Conservation (phyloP, 2,888 invertebrate species). For the Dascillus cervinus region DNA sequence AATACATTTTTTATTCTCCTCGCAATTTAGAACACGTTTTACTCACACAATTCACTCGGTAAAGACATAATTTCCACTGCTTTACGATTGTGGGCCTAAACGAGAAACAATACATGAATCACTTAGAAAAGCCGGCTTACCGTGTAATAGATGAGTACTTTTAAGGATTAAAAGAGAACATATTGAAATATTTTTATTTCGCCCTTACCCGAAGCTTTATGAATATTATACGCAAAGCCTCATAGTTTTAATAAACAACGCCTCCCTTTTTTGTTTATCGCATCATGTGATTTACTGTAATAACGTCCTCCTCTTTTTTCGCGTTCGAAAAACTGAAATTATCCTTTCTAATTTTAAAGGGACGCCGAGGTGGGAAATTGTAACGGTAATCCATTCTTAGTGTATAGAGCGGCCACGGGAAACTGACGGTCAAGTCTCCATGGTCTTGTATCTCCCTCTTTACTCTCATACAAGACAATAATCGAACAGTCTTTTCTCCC, state of each 20-base stretch:
- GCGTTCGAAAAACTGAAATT: too few relatives aligned
- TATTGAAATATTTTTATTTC: conserved; percentile 44
- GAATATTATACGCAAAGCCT: conserved; percentile 33
- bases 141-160: conserved; percentile 42
- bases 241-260: conserved; percentile 31
- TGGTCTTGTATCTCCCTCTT: conserved; percentile 28
- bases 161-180: conserved; percentile 42
- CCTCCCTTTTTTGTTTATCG: too few relatives aligned
- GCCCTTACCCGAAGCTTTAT: conserved; percentile 26
- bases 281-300: too few relatives aligned
- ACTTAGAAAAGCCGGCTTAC: conserved; percentile 27
- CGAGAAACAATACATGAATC: conserved; percentile 44
- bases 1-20: too few relatives aligned
- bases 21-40: too few relatives aligned
- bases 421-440: conserved; percentile 25
- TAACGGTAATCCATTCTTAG: too few relatives aligned
- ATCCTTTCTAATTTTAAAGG: too few relatives aligned
- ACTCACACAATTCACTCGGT: too few relatives aligned
- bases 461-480: conserved; percentile 27
- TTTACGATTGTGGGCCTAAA: conserved; percentile 40
- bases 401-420: conserved; percentile 24
- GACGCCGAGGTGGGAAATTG: too few relatives aligned
- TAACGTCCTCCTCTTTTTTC: too few relatives aligned
- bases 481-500: conserved; percentile 25
- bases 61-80: conserved; percentile 41